Percentiles rank a stretch among this genome's conserved stretches.
These are phyloP conservation scores for Rhincodon typus DNA, from an alignment of 2,797 vertebrate species.

Conservation along the genomic window DNA sequence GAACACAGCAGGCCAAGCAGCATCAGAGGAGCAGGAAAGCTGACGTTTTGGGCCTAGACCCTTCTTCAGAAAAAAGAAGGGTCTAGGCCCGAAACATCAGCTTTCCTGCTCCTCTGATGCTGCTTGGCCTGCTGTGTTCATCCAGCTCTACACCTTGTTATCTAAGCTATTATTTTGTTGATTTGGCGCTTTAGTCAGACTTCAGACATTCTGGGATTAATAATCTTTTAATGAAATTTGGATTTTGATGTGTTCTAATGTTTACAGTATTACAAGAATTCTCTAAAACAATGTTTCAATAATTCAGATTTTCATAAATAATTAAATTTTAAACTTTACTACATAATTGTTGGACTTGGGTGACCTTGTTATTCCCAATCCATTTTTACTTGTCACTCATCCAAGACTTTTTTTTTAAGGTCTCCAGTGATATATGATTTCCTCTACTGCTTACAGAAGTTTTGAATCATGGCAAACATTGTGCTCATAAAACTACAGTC, in stretches of 20 bases:
- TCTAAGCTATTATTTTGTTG: neutral
- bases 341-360: neutral
- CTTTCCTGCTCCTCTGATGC: no score
- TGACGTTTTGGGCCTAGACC: no score
- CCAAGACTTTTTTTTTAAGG: neutral
- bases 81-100: no score
- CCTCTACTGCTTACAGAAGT: neutral
- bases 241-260: neutral
- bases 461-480: constrained; percentile 2
- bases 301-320: neutral
- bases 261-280: neutral
- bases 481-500: neutral
- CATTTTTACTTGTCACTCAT: neutral
- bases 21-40: no score
- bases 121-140: no score
- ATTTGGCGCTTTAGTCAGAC: neutral
- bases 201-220: neutral
- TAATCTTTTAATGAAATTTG: neutral
- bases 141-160: no score
- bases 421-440: neutral
- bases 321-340: neutral
- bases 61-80: no score
- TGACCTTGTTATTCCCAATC: neutral
- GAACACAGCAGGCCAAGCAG: no score
- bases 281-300: neutral